phyloP scores from a whole-genome alignment of 1,140 invertebrate genomes.

The Temnothorax curvispinosus region DNA sequence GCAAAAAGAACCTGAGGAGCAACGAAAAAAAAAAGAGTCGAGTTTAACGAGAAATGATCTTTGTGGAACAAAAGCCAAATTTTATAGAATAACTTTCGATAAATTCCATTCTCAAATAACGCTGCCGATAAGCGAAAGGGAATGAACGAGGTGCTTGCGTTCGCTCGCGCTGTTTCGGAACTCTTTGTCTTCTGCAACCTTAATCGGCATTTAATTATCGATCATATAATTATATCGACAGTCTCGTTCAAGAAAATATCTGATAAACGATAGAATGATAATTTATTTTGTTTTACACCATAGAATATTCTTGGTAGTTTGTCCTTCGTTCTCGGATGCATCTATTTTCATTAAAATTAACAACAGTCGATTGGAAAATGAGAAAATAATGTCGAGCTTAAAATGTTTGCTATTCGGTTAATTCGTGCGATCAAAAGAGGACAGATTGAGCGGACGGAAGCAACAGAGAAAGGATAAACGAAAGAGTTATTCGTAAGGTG shows the following conservation, averaged over 20 bases:
- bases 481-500: not conserved
- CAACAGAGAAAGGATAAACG: not conserved
- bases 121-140: slow-evolving; percentile 17
- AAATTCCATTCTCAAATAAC: slow-evolving; percentile 68
- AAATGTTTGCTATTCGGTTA: not conserved
- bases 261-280: slow-evolving; percentile 1
- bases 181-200: slow-evolving; percentile 25
- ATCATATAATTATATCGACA: slow-evolving; percentile 45
- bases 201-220: slow-evolving; percentile 51
- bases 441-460: not conserved
- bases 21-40: not conserved
- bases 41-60: slow-evolving; percentile 79
- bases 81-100: slow-evolving; percentile 79
- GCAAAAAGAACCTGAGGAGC: not conserved
- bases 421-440: not conserved
- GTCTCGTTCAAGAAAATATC: slow-evolving; percentile 7
- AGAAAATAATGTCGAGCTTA: slow-evolving; percentile 11
- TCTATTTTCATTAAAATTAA: slow-evolving; percentile 23
- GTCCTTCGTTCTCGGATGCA: not conserved
- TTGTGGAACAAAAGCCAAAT: slow-evolving; percentile 77
- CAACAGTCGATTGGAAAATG: not conserved
- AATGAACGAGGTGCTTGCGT: slow-evolving; percentile 27
- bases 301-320: not conserved
- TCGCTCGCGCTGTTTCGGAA: not conserved
- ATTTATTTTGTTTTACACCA: not conserved